These are phyloP conservation scores for Mesocentrotus franciscanus DNA, from an alignment of 53 echinoderm and acorn worm genomes.

Conservation along the genomic window DNA sequence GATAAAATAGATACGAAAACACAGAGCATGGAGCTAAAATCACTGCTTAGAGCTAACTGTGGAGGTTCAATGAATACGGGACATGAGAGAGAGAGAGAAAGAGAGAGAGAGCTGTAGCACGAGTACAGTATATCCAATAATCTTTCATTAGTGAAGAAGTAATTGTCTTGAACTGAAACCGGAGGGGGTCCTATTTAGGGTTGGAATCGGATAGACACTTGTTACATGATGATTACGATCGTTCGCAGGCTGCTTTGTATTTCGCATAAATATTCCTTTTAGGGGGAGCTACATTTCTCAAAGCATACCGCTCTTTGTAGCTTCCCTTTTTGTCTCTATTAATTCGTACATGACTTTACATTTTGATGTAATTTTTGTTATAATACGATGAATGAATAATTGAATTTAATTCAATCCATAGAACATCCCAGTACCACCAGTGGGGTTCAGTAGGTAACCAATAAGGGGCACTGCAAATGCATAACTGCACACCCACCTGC, in stretches of 20 bases:
- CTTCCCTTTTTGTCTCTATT: too few species aligned
- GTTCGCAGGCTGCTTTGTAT: background rate
- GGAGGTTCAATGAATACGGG: background rate
- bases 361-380: too few species aligned
- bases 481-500: too few species aligned
- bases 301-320: too few species aligned
- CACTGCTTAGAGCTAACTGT: background rate
- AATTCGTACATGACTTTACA: too few species aligned
- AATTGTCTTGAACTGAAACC: constrained; percentile 10
- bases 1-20: background rate
- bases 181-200: background rate
- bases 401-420: too few species aligned
- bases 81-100: background rate
- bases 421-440: too few species aligned
- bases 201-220: background rate
- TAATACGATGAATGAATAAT: too few species aligned
- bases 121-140: constrained; percentile 35
- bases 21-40: background rate
- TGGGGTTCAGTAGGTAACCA: too few species aligned
- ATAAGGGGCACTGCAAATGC: too few species aligned
- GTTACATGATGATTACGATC: background rate
- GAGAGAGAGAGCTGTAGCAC: background rate
- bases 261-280: background rate
- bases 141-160: constrained; percentile 21
- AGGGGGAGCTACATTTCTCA: too few species aligned